A percentile compares a stretch with the other conserved stretches of the same genome.
Conservation (phyloP, 2,888 invertebrate genomes). For the Bhutanitis thaidina region DNA sequence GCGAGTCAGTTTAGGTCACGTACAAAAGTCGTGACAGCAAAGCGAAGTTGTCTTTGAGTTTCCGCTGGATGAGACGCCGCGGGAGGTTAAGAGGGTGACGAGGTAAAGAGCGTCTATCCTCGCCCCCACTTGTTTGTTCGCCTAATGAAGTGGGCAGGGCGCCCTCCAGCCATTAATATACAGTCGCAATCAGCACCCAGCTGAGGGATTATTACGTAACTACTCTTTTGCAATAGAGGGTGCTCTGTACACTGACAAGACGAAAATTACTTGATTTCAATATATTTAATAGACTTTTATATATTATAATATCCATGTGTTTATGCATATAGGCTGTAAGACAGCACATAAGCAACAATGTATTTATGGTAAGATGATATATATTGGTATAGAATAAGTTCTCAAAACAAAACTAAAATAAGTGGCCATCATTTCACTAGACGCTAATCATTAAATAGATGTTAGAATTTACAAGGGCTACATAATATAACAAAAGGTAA, state of each 20-base stretch:
- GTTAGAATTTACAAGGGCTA: too few species aligned
- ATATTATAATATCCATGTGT: too few species aligned
- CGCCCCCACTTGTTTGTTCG: constrained; percentile 64
- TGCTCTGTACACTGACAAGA: background rate
- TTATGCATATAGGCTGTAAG: too few species aligned
- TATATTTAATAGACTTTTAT: too few species aligned
- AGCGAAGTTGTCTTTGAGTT: constrained; percentile 12
- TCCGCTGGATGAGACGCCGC: constrained; percentile 25
- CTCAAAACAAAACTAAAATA: too few species aligned
- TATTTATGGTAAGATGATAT: too few species aligned
- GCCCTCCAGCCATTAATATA: constrained; percentile 57
- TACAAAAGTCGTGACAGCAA: constrained; percentile 16
- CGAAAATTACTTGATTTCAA: constrained; percentile 10
- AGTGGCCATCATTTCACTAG: too few species aligned
- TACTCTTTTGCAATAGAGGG: constrained; percentile 8
- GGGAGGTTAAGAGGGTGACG: constrained; percentile 56
- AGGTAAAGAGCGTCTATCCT: constrained; percentile 51
- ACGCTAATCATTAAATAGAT: too few species aligned
- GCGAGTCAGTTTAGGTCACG: constrained; percentile 10
- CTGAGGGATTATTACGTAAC: constrained; percentile 32
- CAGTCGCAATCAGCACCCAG: constrained; percentile 50
- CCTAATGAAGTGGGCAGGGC: constrained; percentile 70
- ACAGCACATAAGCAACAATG: too few species aligned
- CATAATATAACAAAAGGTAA: too few species aligned
- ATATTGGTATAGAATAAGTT: too few species aligned